A percentile compares a stretch with the other conserved stretches of the same genome.
phyloP scores from a whole-genome alignment of 1,140 invertebrate species.

The Pachypeltis micranthus region DNA sequence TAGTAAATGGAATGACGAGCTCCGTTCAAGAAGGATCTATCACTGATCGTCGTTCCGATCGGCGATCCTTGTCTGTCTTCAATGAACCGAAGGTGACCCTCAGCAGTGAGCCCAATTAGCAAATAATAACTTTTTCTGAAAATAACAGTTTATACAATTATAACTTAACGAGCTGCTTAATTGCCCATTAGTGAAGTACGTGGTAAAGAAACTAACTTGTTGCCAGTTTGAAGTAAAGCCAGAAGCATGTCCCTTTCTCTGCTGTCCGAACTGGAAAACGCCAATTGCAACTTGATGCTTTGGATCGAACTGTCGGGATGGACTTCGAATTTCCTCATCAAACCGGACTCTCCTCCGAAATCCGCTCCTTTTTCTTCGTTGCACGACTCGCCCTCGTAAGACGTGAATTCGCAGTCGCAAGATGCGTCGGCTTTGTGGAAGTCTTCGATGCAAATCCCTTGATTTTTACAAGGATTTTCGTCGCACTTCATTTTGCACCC shows the following conservation, averaged over 20 bases:
- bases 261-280: conserved; percentile 67
- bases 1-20: conserved; percentile 78
- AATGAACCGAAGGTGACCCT: conserved; percentile 70
- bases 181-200: background rate
- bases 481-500: conserved; percentile 84
- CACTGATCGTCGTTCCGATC: conserved; percentile 54
- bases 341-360: conserved; percentile 71
- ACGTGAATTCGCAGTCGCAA: conserved; percentile 79
- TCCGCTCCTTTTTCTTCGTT: conserved; percentile 70
- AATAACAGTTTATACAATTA: conserved; percentile 20
- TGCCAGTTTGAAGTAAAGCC: conserved; percentile 65
- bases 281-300: conserved; percentile 63
- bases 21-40: conserved; percentile 67
- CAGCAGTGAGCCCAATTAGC: conserved; percentile 61
- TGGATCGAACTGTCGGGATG: conserved; percentile 47
- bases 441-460: conserved; percentile 76
- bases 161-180: conserved; percentile 1
- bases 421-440: conserved; percentile 70
- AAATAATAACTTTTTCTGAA: conserved; percentile 70
- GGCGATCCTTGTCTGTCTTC: conserved; percentile 65
- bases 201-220: conserved; percentile 56
- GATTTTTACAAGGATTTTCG: conserved; percentile 71
- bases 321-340: conserved; percentile 61
- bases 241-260: conserved; percentile 61
- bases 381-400: conserved; percentile 67